Base-by-base conservation (phyloP, 1,140 invertebrate species). In the Eufriesea mexicana region DNA sequence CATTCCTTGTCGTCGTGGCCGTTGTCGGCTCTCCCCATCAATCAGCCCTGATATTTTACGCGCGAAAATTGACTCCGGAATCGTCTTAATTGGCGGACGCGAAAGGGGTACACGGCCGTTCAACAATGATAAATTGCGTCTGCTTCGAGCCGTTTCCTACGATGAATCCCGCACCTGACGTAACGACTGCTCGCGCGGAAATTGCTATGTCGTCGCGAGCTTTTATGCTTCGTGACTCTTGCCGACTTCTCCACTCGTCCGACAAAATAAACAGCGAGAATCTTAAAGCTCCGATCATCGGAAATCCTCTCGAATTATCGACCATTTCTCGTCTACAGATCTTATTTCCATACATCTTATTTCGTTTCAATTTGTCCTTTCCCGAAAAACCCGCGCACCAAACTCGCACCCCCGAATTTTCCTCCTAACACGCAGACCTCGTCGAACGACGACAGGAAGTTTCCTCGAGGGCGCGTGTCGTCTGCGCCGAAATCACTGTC, bases 61-160 rank as follows among this genome's bases (percentile, higher is more conserved):
- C 72, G 73, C 5, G 73, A 76, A 68, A 76, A 82, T 76, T 68
- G 51, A 82, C 79, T 76, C 42, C 2, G 62, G 79, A 76, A 67
- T 76, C 72, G 79, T 82, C 72, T 82, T 82, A 82, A 82, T 82
- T 82, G 73, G 79, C 42, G 25, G 12, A 57, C 23, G n/a, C 35
- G 62, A 47, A 47, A 57, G 25, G 45, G 51, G 45, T 68, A 49
- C 16, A 62, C 23, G 59, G 7, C 59, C 23, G 51, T 67, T 76
- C 61, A 49, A 76, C 79, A 67, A 76, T 75, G 79, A 76, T 81
- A 18, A 76, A 81, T 75, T 64, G 59, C 28, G 57, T n/a, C 49
- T 54, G 59, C 47, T 2, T 12, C 49, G 71, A 23, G 10, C 47
- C 5, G 54, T 70, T 68, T 35, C 12, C n/a, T 20, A 20, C 54